Evolutionary conservation across 1,140 invertebrate genomes (phyloP).

Genomic region (Frieseomelitta varia): DNA sequence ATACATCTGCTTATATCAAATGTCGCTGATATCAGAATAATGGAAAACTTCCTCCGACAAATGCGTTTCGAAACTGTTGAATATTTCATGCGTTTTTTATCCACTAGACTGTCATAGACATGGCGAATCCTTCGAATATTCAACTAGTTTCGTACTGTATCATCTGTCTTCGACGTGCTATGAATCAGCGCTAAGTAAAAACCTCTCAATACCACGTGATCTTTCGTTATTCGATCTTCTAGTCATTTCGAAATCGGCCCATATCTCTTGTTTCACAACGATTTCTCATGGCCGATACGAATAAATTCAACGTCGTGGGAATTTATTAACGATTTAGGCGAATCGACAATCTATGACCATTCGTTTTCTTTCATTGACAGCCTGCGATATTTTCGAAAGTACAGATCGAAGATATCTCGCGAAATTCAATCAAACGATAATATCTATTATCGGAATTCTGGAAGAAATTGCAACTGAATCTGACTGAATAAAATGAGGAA

Average conservation of each 20-base stretch:
- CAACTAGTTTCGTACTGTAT: not conserved
- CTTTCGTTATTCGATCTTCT: not conserved
- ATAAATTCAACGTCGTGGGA: not conserved
- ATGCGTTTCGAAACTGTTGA: not conserved
- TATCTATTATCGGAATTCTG: no score
- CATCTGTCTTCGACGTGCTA: slow-evolving; percentile 1
- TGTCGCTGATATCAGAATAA: not conserved
- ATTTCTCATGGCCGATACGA: not conserved
- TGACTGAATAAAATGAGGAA: no score
- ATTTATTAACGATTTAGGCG: not conserved
- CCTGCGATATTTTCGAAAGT: not conserved
- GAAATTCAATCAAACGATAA: not conserved
- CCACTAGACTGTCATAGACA: not conserved
- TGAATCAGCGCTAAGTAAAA: slow-evolving; percentile 25
- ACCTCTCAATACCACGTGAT: not conserved
- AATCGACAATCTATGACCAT: not conserved
- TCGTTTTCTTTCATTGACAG: not conserved
- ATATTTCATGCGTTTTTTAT: not conserved
- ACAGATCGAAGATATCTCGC: not conserved
- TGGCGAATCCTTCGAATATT: not conserved
- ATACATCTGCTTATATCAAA: no score
- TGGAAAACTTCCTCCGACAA: not conserved
- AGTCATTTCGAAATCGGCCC: not conserved
- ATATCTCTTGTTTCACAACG: not conserved
- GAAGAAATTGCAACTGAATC: not conserved